phyloP scores from a whole-genome alignment of 2,888 invertebrate species.

The Pollenia amentaria region DNA sequence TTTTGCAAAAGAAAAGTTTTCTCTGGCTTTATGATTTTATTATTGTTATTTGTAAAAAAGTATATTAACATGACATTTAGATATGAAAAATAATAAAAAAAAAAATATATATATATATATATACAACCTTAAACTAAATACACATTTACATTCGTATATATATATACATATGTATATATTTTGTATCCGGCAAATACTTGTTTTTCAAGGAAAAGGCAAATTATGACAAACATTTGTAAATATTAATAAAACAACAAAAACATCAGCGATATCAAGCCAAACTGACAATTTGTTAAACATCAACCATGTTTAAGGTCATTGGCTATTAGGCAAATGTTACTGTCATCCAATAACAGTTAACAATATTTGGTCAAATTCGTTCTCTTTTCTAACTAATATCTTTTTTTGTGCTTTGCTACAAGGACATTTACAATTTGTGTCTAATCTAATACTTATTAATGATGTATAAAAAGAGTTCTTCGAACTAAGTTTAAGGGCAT shows the following conservation, averaged over 20 bases:
- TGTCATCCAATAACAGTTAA: slow-evolving; percentile 12
- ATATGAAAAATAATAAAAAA: background rate
- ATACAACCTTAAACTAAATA: no score
- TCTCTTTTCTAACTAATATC: background rate
- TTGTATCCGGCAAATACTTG: no score
- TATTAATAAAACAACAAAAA: slow-evolving; percentile 52
- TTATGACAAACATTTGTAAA: slow-evolving; percentile 60
- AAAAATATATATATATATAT: no score
- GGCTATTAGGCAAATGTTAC: slow-evolving; percentile 47
- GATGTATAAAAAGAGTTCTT: slow-evolving; percentile 8
- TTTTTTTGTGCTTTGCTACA: slow-evolving; percentile 17
- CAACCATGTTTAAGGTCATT: slow-evolving; percentile 47
- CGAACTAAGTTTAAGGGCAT: background rate
- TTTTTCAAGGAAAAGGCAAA: background rate
- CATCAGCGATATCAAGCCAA: background rate
- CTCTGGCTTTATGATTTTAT: slow-evolving; percentile 25
- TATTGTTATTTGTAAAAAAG: slow-evolving; percentile 38
- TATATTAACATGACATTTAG: slow-evolving; percentile 39
- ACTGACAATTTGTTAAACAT: slow-evolving; percentile 55
- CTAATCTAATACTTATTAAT: slow-evolving; percentile 41
- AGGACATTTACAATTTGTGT: slow-evolving; percentile 23
- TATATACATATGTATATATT: no score
- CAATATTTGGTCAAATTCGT: slow-evolving; percentile 11
- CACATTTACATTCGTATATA: no score
- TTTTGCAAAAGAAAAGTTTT: slow-evolving; percentile 32